Evolutionary conservation across 2,797 vertebrate genomes (phyloP).

Genomic region (Enteromius viviparus): DNA sequence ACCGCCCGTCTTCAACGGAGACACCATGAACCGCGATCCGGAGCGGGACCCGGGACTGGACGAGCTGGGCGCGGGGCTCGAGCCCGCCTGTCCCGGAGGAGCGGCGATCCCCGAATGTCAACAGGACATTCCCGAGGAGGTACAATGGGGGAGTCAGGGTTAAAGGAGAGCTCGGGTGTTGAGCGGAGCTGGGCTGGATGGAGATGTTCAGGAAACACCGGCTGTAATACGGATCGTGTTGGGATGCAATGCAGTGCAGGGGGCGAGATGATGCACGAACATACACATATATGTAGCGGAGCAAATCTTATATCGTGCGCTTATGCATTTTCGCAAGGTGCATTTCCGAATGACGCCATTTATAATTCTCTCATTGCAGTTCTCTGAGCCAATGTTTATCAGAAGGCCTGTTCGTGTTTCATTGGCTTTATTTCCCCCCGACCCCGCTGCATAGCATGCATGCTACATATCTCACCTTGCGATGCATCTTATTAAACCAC

Average conservation of each 20-base stretch:
- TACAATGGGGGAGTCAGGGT: conserved; percentile 65
- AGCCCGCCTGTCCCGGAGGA: conserved; percentile 70
- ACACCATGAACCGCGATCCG: conserved; percentile 77
- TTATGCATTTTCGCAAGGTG: conserved; percentile 26
- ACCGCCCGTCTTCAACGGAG: conserved; percentile 85
- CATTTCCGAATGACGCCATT: conserved; percentile 53
- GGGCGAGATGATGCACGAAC: conserved; percentile 59
- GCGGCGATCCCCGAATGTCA: conserved; percentile 72
- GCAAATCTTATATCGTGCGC: conserved; percentile 3
- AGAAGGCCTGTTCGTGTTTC: conserved; percentile 73
- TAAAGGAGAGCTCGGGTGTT: conserved; percentile 64
- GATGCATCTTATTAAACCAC: conserved; percentile 8
- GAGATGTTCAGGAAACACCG: conserved; percentile 76
- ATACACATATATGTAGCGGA: not conserved
- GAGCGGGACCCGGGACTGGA: conserved; percentile 74
- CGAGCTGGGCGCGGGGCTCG: conserved; percentile 72
- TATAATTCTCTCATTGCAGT: conserved; percentile 49
- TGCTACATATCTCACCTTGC: conserved; percentile 31
- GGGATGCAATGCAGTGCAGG: conserved; percentile 66
- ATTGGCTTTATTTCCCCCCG: conserved; percentile 63
- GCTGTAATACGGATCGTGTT: conserved; percentile 67
- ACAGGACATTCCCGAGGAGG: conserved; percentile 81
- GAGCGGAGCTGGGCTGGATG: conserved; percentile 71
- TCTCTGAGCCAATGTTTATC: conserved; percentile 68
- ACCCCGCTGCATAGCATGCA: conserved; percentile 54